phyloP scores from a whole-genome alignment of 2,888 invertebrate genomes.

The Andricus quercusramuli region DNA sequence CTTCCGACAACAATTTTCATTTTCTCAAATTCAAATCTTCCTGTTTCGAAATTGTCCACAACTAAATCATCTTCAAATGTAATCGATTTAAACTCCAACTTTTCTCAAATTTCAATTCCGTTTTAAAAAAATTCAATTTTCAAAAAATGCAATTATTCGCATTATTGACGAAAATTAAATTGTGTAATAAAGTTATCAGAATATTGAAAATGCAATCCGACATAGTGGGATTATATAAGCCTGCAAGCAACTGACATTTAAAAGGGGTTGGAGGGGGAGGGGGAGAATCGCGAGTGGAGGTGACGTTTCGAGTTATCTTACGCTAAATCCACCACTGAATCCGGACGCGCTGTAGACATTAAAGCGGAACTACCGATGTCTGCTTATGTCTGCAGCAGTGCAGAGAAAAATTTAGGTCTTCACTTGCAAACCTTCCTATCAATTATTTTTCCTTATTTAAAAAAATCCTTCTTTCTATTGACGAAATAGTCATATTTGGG shows the following conservation, averaged over 20 bases:
- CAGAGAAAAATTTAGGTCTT: background rate
- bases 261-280: background rate
- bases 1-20: too few species aligned
- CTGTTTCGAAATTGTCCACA: too few species aligned
- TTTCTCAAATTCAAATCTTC: too few species aligned
- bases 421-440: too few species aligned
- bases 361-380: slow-evolving; percentile 57
- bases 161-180: background rate
- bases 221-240: background rate
- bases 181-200: background rate
- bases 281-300: background rate
- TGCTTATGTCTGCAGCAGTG: background rate
- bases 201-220: background rate
- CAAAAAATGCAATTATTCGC: too few species aligned
- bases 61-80: too few species aligned
- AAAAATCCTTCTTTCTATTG: too few species aligned
- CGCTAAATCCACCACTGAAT: slow-evolving; percentile 53
- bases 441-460: too few species aligned
- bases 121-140: too few species aligned
- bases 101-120: too few species aligned
- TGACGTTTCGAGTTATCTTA: slow-evolving; percentile 16
- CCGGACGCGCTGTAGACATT: slow-evolving; percentile 50
- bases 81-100: too few species aligned
- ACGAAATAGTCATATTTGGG: too few species aligned
- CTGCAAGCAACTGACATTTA: background rate